Evolutionary conservation across 2,888 invertebrate genomes (phyloP), one percentile per base, ranked within the genome.

Genomic region (Plagodis pulveraria): DNA sequence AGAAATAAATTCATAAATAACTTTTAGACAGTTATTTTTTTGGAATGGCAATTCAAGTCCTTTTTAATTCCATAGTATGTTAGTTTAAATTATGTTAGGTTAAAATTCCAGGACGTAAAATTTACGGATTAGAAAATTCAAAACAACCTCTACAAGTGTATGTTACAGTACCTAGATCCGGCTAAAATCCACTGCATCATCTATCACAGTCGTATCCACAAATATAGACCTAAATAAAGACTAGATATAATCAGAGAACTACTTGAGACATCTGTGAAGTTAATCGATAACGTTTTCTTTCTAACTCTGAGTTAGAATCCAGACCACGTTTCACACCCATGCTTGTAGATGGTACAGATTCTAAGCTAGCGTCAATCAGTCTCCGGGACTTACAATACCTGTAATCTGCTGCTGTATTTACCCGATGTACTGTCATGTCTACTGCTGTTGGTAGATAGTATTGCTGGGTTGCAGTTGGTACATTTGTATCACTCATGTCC

Each of bases 231-330:
- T 66, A 59, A 59, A 65, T 65, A 61, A 58, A 69, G 78, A 80
- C 78, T 83, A 83, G 75, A 80, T 45, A 70, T 61, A 70, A 85
- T 91, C 87, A 91, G 72, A 89, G 90, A 66, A 90, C 88, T 10
- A 86, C 89, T 67, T 90, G 89, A 2, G 90, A 88, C 81, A 90
- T 79, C 57, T 88, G 87, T 0, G 86, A 72, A 22, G 84, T 71
- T 11, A 90, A 71, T 6, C 90, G 76, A 60, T 87, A 89, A 53
- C 90, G 77, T 65, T 91, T 91, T 56, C 83, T 80, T 51, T 90
- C 90, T 44, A 89, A 63, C 33, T 90, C 90, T 9, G 78, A 78
- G 50, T 74, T 83, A 7, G 76, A 38, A 45, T 89, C 89, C 43
- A 87, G 51, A 8, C 86, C 83, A 43, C 91, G 78, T 70, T 91